Evolutionary conservation across 1,140 invertebrate genomes (phyloP), one percentile per base, ranked within the genome.

Genomic region (Macrobrachium nipponense): DNA sequence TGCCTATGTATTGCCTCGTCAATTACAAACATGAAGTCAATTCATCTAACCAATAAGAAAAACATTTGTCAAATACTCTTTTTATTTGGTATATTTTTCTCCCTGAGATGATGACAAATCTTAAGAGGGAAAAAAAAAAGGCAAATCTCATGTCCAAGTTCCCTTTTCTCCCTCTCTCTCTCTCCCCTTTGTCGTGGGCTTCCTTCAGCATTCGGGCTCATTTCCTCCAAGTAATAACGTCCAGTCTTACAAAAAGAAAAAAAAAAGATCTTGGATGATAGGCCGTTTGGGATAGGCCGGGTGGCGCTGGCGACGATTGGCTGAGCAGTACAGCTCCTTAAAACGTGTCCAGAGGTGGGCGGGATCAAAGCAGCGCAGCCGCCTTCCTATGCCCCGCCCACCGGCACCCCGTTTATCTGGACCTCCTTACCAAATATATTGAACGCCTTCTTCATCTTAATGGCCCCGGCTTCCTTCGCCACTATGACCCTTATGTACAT

Each of bases 371-470:
- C 44, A 27, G 78, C 87, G 82, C 82, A 79, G 80, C 75, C 87
- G 76, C 64, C 12, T 14, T 70, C 73, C 51, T 36, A 51, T 27
- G 78, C 87, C 72, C 87, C 82, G 43, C 82, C 81, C 82, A 80
- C 87, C 79, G 14, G 61, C 79, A 66, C 81, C 81, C 87, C 70
- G 78, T 77, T 72, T 85, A 80, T 75, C 82, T 81, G 66, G 82
- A 88, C 87, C 78, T 82, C 68, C 78, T 82, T 83, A 81, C 82
- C 78, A 88, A 88, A 88, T 85, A 84, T 85, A 88, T 88, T 87
- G 86, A 87, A 83, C 86, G 81, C 80, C 80, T 87, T 83, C 86
- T 87, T 87, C 86, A 87, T 87, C 80, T 87, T 87, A 87, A 87
- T 87, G 86, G 81, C 86, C 80, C 83, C 75, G 79, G 81, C 75